phyloP scores from a whole-genome alignment of 2,888 invertebrate genomes.

The Ennomos erosarius region DNA sequence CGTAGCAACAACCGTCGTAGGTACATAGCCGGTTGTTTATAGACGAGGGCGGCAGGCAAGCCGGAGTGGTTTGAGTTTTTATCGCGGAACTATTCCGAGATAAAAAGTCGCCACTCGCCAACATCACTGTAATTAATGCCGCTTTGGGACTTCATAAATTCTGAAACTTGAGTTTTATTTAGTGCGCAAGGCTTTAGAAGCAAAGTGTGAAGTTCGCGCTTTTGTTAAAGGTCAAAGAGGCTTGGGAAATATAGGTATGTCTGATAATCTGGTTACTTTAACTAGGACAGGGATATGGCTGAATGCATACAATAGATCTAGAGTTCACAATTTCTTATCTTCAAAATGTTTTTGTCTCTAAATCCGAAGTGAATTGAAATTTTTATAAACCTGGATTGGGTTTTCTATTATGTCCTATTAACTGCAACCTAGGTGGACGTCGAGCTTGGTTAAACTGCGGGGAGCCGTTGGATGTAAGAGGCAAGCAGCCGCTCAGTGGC shows the following conservation, averaged over 20 bases:
- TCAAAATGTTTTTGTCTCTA: too few relatives aligned
- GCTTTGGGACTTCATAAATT: conserved; percentile 19
- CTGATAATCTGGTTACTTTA: background rate
- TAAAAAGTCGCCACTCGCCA: conserved; percentile 11
- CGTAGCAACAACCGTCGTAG: conserved; percentile 56
- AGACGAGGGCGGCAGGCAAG: conserved; percentile 20
- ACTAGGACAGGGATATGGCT: too few relatives aligned
- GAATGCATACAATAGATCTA: too few relatives aligned
- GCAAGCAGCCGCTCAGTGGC: too few relatives aligned
- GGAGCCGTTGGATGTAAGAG: too few relatives aligned
- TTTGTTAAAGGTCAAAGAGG: conserved; percentile 10
- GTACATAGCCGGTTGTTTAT: conserved; percentile 13
- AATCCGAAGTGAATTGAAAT: too few relatives aligned
- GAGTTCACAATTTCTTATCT: too few relatives aligned
- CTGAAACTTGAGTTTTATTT: conserved; percentile 13
- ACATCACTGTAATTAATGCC: conserved; percentile 12
- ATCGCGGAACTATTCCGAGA: conserved; percentile 9
- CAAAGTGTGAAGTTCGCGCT: conserved; percentile 3
- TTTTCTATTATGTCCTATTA: too few relatives aligned
- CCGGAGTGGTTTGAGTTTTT: conserved; percentile 12
- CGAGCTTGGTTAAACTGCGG: too few relatives aligned
- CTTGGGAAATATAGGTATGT: conserved; percentile 2
- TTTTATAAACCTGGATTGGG: too few relatives aligned
- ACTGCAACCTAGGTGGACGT: too few relatives aligned
- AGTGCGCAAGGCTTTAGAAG: background rate